Percentiles rank a stretch among this genome's conserved stretches.
Evolutionary conservation across 2,113 vertebrate genomes (phyloP).

Genomic region (Pimephales promelas): DNA sequence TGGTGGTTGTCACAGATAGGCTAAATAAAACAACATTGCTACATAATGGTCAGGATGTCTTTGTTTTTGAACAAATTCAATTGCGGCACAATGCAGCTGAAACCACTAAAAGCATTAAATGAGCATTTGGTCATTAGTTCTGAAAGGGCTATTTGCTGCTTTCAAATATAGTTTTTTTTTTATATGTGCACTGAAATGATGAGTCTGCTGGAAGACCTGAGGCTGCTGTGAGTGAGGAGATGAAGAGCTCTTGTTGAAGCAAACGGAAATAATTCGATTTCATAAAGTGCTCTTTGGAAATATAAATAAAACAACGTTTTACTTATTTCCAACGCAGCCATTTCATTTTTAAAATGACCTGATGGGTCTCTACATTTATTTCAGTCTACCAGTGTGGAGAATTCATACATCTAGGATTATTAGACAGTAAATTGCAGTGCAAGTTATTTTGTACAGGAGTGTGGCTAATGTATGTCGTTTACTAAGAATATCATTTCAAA

Average conservation of each 20-base stretch:
- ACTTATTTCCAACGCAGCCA: not conserved
- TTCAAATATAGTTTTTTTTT: constrained; percentile 5
- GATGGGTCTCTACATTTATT: not conserved
- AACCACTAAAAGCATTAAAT: constrained; percentile 31
- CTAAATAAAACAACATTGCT: not conserved
- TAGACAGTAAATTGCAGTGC: not conserved
- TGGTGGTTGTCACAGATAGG: not conserved
- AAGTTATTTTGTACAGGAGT: not conserved
- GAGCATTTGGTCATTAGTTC: constrained; percentile 8
- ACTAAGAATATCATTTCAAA: not conserved
- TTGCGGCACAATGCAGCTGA: not conserved
- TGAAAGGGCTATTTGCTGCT: constrained; percentile 10
- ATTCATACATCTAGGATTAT: not conserved
- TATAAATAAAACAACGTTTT: constrained; percentile 28
- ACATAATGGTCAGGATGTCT: not conserved
- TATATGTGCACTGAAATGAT: not conserved
- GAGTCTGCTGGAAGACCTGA: not conserved
- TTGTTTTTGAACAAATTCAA: constrained; percentile 20
- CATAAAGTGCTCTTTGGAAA: constrained; percentile 39
- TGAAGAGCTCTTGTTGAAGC: constrained; percentile 3
- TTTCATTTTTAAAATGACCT: constrained; percentile 16
- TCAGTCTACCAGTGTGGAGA: not conserved
- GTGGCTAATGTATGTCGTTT: not conserved
- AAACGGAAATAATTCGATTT: constrained; percentile 13
- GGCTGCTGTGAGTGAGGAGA: constrained; percentile 7